Conservation (phyloP, 1,140 invertebrate species). For the Anastrepha ludens region DNA sequence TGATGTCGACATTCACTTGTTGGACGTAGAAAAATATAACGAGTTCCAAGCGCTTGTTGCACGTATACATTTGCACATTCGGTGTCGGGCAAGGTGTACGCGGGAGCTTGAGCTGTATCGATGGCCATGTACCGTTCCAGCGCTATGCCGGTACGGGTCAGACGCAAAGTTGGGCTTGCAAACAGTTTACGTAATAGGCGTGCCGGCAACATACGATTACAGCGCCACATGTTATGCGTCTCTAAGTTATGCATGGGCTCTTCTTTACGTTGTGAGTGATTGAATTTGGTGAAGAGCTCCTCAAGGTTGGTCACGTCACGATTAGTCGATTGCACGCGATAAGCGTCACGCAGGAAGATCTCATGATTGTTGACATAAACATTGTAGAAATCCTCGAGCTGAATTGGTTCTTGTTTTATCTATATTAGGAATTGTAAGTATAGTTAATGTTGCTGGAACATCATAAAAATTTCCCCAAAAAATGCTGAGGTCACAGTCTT, state of each 20-base stretch:
- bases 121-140: constrained; percentile 82
- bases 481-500: too few species aligned
- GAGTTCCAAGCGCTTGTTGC: constrained; percentile 79
- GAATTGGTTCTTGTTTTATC: constrained; percentile 72
- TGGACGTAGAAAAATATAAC: constrained; percentile 80
- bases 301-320: constrained; percentile 69
- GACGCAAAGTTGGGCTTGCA: constrained; percentile 75
- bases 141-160: constrained; percentile 77
- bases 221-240: constrained; percentile 76
- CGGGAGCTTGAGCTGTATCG: constrained; percentile 78
- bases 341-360: constrained; percentile 76
- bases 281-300: constrained; percentile 71
- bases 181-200: constrained; percentile 79
- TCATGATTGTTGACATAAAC: constrained; percentile 75
- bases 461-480: too few species aligned
- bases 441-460: not conserved
- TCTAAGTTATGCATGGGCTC: constrained; percentile 36
- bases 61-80: constrained; percentile 84
- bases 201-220: constrained; percentile 80
- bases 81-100: constrained; percentile 80
- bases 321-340: constrained; percentile 76
- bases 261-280: constrained; percentile 56
- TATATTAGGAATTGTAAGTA: constrained; percentile 60
- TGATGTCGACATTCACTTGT: constrained; percentile 79
- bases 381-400: constrained; percentile 72